Base-by-base conservation (phyloP, 2,797 vertebrate genomes). In the Chaunax sp. region DNA sequence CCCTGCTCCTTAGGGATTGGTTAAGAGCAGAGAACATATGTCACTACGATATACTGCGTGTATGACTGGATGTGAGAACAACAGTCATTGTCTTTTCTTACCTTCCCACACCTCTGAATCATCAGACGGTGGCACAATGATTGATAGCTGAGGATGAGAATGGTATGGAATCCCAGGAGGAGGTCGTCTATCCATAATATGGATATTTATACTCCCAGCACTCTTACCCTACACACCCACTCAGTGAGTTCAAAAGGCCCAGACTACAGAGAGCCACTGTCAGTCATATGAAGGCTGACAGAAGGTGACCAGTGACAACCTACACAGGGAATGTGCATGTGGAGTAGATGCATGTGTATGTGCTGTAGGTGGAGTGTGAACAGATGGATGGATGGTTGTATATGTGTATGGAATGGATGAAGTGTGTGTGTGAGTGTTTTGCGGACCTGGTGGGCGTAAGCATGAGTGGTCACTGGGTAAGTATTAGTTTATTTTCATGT, bases 131-230 rank as follows among this genome's bases (percentile, higher is more conserved):
- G 28, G 28, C 28, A 1, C 14, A 3, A 2, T 16, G 3, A 40
- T 40, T 62, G 15, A n/a, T 10, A 23, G 59, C 18, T 19, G 9
- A 37, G 33, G 28, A 12, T 28, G 56, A 46, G 23, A 23, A 55
- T 51, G 38, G 69, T 80, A 60, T 51, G 47, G 26, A 53, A 25
- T 58, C 49, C 40, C 54, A 73, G 77, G 56, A 64, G 69, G 69
- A 73, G 28, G 69, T 12, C 46, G 26, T 66, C 74, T 40, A 61
- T 86, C 74, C 37, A 54, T 85, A 67, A 47, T 35, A 61, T 56
- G 51, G 70, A 78, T 87, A 86, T 87, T 82, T 82, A 77, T 78
- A 64, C 38, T 68, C n/a, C 28, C 13, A 58, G 15, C n/a, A 3
- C 23, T 12, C n/a, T 12, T 19, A 5, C 45, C 37, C 46, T 14